A percentile compares a stretch with the other conserved stretches of the same genome.
Evolutionary conservation across 2,888 invertebrate species (phyloP).

Genomic region (Phytoseiulus persimilis): DNA sequence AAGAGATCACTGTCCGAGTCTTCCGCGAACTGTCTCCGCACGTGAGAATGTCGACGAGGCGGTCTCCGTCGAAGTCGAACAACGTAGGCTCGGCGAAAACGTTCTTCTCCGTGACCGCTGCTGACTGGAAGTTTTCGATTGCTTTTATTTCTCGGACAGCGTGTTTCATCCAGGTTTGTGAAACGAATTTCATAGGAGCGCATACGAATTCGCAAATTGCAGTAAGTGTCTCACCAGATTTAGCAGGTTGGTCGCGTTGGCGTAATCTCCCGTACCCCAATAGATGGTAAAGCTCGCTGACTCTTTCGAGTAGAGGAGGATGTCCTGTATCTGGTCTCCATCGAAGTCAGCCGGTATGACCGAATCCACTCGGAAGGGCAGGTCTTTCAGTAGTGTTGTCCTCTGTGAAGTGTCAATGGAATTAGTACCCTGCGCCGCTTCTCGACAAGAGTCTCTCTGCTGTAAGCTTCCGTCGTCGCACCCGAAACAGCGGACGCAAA

Average conservation of each 20-base stretch:
- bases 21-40: neutral
- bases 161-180: no score
- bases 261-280: constrained; percentile 43
- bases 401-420: neutral
- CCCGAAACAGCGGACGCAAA: neutral
- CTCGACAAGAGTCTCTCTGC: no score
- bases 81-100: constrained; percentile 68
- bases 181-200: no score
- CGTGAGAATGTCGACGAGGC: constrained; percentile 65
- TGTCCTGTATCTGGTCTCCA: constrained; percentile 89
- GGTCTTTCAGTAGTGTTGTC: constrained; percentile 10
- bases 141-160: no score
- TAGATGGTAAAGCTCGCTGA: constrained; percentile 42
- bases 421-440: neutral
- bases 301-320: constrained; percentile 59
- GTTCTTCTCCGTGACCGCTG: constrained; percentile 47
- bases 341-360: constrained; percentile 89
- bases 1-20: neutral
- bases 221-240: neutral
- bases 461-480: neutral
- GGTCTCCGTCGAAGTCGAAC: constrained; percentile 78
- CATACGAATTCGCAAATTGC: no score
- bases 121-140: neutral
- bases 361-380: constrained; percentile 41
- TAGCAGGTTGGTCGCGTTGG: neutral